Evolutionary conservation across 2,113 vertebrate species (phyloP).

Genomic region (Lepus europaeus): DNA sequence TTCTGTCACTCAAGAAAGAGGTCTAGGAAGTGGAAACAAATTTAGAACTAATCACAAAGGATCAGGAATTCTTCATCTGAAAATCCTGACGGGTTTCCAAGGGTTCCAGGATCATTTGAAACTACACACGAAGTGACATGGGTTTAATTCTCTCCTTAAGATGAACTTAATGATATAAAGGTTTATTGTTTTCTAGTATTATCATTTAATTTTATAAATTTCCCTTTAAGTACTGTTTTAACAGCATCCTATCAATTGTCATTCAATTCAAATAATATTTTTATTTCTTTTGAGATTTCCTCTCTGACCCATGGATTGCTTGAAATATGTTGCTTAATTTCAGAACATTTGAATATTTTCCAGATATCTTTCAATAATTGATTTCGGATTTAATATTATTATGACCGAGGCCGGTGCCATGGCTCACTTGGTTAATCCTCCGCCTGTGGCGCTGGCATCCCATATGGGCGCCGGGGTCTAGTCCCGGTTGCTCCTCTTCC

Average conservation of each 20-base stretch:
- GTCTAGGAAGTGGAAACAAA: not conserved
- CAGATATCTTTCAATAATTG: not conserved
- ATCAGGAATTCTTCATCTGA: not conserved
- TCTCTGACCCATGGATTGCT: not conserved
- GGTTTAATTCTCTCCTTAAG: slow-evolving; percentile 23
- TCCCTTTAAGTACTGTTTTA: not conserved
- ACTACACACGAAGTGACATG: not conserved
- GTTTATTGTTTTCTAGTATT: slow-evolving; percentile 8
- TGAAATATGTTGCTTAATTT: not conserved
- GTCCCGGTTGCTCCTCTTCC: no score
- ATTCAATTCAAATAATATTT: not conserved
- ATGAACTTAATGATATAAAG: not conserved
- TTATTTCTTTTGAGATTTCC: not conserved
- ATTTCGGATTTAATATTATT: slow-evolving; percentile 32
- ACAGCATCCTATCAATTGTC: not conserved
- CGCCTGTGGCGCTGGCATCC: no score
- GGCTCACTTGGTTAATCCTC: no score
- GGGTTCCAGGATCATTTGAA: not conserved
- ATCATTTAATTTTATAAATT: not conserved
- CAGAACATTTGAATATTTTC: not conserved
- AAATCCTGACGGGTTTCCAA: not conserved
- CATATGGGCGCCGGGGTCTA: no score
- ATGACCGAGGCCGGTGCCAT: not conserved
- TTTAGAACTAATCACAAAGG: not conserved
- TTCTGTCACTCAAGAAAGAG: not conserved